These are phyloP conservation scores for Tyto alba DNA, from an alignment of 2,113 vertebrate genomes.

Conservation along the genomic window DNA sequence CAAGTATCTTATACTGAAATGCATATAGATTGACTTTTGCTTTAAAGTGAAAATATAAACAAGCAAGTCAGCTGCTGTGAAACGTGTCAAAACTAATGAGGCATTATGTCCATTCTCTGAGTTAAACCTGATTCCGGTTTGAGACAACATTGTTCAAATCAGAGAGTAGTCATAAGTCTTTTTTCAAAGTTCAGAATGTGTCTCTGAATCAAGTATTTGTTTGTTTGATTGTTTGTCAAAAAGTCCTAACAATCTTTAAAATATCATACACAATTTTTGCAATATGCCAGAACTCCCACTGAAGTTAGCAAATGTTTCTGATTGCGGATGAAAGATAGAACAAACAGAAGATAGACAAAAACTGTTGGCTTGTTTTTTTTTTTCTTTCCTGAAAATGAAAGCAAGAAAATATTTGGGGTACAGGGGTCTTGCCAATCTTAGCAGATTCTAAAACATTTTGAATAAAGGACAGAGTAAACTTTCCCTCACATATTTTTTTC, in stretches of 20 bases:
- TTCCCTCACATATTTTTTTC: not conserved
- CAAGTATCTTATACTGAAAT: not conserved
- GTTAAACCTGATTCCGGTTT: not conserved
- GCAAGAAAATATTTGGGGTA: not conserved
- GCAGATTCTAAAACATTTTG: not conserved
- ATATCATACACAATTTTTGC: not conserved
- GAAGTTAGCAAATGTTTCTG: not conserved
- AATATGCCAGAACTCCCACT: not conserved
- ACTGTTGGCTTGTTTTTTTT: accelerated
- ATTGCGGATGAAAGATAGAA: not conserved
- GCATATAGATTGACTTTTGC: not conserved
- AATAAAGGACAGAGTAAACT: not conserved
- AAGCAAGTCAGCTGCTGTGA: not conserved
- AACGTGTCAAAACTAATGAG: not conserved
- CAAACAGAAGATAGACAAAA: not conserved
- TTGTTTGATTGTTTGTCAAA: not conserved
- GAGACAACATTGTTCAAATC: not conserved
- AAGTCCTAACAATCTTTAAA: not conserved
- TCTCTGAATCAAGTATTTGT: not conserved
- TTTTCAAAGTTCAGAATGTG: not conserved
- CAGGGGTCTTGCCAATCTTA: not conserved
- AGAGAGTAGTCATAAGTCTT: not conserved
- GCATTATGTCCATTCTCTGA: not conserved
- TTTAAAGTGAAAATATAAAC: not conserved
- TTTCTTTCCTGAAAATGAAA: not conserved